Evolutionary conservation across 2,797 vertebrate species (phyloP).

Genomic region (Falco biarmicus): DNA sequence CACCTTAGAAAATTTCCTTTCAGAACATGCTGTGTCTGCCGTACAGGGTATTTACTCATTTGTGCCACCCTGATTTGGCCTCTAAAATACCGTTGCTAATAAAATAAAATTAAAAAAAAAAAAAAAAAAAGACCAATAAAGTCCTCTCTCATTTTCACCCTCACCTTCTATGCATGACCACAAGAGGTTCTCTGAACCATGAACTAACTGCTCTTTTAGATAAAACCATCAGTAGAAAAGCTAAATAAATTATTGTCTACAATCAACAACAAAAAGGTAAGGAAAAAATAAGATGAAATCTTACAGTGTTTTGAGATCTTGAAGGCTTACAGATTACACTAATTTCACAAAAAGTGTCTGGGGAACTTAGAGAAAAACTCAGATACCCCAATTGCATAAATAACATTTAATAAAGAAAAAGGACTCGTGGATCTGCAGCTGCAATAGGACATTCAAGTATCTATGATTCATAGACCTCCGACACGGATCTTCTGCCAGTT

Average conservation of each 20-base stretch:
- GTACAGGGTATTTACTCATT: neutral
- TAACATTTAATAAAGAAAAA: neutral
- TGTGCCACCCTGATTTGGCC: neutral
- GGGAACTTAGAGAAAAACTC: rapidly evolving
- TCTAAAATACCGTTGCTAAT: neutral
- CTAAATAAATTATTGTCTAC: constrained; percentile 17
- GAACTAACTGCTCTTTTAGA: constrained; percentile 28
- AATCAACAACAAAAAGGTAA: neutral
- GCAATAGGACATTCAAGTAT: neutral
- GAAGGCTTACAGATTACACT: neutral
- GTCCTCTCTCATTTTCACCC: neutral
- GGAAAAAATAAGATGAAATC: neutral
- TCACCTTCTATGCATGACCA: neutral
- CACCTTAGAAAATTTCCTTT: neutral
- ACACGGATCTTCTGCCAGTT: neutral
- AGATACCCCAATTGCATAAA: neutral
- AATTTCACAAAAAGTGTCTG: neutral
- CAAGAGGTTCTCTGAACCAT: constrained; percentile 28
- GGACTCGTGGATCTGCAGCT: neutral
- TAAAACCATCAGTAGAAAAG: neutral
- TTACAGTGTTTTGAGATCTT: neutral
- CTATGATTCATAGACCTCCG: neutral
- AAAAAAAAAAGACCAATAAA: neutral
- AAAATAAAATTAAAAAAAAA: neutral
- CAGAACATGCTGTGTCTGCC: neutral